Conservation (phyloP, 2,888 invertebrate species). For the Apomyelois bistriatella region DNA sequence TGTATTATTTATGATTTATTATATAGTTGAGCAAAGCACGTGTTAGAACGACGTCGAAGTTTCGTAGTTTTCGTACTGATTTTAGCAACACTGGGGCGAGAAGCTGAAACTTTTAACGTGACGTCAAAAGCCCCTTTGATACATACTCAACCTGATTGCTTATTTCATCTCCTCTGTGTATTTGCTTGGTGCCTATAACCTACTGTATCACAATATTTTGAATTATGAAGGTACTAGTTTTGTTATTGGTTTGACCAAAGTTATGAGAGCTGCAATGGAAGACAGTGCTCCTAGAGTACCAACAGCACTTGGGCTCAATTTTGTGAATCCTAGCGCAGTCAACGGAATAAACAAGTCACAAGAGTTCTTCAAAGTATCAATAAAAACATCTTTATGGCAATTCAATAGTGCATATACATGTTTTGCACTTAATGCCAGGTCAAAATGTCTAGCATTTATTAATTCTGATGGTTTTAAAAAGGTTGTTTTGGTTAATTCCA, state of each 20-base stretch:
- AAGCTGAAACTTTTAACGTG: too few species aligned
- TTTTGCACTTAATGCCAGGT: constrained; percentile 43
- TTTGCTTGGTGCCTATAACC: background rate
- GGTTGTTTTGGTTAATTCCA: constrained; percentile 70
- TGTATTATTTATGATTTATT: too few species aligned
- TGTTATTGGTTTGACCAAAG: constrained; percentile 87
- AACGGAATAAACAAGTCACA: constrained; percentile 94
- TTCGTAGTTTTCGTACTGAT: too few species aligned
- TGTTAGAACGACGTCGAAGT: too few species aligned
- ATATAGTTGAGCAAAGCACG: too few species aligned
- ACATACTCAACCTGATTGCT: too few species aligned
- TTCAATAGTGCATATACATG: constrained; percentile 48
- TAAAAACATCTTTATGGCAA: constrained; percentile 82
- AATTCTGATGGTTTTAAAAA: constrained; percentile 66
- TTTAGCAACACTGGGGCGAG: too few species aligned
- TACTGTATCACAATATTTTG: background rate
- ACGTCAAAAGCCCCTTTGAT: too few species aligned
- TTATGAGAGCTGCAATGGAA: constrained; percentile 88
- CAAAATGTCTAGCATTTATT: constrained; percentile 36
- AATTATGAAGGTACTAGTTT: constrained; percentile 82
- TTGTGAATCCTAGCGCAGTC: constrained; percentile 88
- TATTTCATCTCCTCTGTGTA: too few species aligned
- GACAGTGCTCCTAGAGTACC: constrained; percentile 90
- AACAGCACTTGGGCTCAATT: constrained; percentile 87
- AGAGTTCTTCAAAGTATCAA: constrained; percentile 91